Evolutionary conservation across 2,888 invertebrate genomes (phyloP).

Genomic region (Hyposoter dolosus): DNA sequence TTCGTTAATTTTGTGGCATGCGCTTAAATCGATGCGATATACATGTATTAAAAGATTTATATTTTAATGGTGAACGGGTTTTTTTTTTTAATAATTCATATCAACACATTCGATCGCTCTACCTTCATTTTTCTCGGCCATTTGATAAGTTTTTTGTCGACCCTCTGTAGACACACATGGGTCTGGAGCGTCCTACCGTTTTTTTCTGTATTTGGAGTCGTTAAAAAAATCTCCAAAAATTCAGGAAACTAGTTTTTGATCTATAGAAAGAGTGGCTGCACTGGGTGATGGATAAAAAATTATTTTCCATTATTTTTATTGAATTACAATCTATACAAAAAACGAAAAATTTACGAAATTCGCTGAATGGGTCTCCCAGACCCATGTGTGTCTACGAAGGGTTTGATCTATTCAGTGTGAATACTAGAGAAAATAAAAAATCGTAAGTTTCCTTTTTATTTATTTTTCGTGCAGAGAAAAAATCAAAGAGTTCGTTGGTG

Average conservation of each 20-base stretch:
- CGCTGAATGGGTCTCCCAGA: too few species aligned
- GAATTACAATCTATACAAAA: too few species aligned
- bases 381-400: too few species aligned
- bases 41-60: conserved; percentile 71
- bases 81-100: conserved; percentile 59
- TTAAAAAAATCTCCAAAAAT: too few species aligned
- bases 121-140: conserved; percentile 71
- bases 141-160: conserved; percentile 57
- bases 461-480: conserved; percentile 65
- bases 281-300: too few species aligned
- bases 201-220: too few species aligned
- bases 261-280: too few species aligned
- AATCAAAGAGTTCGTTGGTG: conserved; percentile 21
- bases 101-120: conserved; percentile 74
- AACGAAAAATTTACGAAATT: too few species aligned
- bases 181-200: too few species aligned
- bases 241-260: too few species aligned
- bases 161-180: too few species aligned
- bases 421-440: conserved; percentile 73
- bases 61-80: conserved; percentile 68
- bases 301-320: too few species aligned
- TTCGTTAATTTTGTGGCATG: conserved; percentile 74
- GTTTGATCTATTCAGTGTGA: conserved; percentile 73
- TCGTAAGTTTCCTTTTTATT: conserved; percentile 64
- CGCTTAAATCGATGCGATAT: conserved; percentile 73